A percentile compares a stretch with the other conserved stretches of the same genome.
Evolutionary conservation across 2,888 invertebrate genomes (phyloP).

Genomic region (Melanargia galathea): DNA sequence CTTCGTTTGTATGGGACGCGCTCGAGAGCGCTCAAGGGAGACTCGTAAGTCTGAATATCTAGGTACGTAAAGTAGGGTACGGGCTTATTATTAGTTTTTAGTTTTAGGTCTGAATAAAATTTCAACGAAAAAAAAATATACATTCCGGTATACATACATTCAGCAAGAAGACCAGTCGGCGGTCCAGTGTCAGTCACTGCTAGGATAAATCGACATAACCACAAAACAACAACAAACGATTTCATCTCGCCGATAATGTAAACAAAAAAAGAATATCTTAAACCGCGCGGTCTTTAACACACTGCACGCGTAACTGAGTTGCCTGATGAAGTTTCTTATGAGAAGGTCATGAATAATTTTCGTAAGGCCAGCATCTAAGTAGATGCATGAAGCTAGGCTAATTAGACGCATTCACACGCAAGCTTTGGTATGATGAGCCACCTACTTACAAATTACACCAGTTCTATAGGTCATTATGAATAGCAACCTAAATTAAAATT

Average conservation of each 20-base stretch:
- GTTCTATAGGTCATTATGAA: not conserved
- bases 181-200: constrained; percentile 54
- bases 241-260: constrained; percentile 27
- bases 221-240: constrained; percentile 37
- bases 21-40: too few species aligned
- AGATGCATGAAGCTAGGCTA: constrained; percentile 25
- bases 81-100: not conserved
- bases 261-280: constrained; percentile 12
- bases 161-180: constrained; percentile 66
- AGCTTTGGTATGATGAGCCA: constrained; percentile 18
- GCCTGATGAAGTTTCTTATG: constrained; percentile 50
- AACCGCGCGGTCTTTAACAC: constrained; percentile 48
- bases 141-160: constrained; percentile 55
- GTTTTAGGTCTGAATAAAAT: not conserved
- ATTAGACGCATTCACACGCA: constrained; percentile 35
- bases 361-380: constrained; percentile 36
- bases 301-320: constrained; percentile 51
- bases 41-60: too few species aligned
- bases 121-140: not conserved
- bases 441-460: not conserved
- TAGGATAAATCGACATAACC: constrained; percentile 41
- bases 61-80: too few species aligned
- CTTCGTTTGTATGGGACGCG: too few species aligned
- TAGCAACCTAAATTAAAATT: too few species aligned
- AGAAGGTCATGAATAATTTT: constrained; percentile 44